These are phyloP conservation scores for Taphrorychus bicolor DNA, from an alignment of 2,888 invertebrate species.

Conservation along the genomic window DNA sequence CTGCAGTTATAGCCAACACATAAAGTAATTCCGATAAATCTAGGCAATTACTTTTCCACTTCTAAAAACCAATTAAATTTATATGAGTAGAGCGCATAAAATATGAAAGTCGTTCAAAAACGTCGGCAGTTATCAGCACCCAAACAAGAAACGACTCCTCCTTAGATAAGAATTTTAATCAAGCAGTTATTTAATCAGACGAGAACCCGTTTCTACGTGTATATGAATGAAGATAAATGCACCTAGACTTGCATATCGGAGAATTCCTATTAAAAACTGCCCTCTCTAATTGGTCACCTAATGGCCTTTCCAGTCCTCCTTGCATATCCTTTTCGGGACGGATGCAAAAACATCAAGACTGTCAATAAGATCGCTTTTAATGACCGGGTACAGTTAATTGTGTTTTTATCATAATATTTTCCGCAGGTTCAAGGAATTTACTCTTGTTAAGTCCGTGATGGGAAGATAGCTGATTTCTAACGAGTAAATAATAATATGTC, in stretches of 20 bases:
- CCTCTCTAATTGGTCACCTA: not conserved
- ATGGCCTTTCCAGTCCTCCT: not conserved
- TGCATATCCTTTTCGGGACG: not conserved
- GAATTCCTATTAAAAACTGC: not conserved
- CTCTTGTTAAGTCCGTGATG: not conserved
- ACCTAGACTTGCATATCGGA: not conserved
- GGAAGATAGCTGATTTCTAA: no score
- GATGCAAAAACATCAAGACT: not conserved
- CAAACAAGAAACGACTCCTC: not conserved
- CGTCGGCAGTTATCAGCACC: not conserved
- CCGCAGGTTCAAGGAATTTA: not conserved
- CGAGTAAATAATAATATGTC: not conserved
- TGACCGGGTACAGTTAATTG: not conserved
- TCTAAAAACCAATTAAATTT: not conserved
- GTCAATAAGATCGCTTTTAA: not conserved
- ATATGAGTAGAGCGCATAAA: not conserved
- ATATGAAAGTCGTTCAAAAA: not conserved
- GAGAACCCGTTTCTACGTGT: not conserved
- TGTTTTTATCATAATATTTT: not conserved
- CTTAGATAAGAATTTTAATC: not conserved
- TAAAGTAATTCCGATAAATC: not conserved
- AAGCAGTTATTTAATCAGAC: not conserved
- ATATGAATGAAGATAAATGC: not conserved
- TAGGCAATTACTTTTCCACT: not conserved
- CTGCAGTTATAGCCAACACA: not conserved